Conservation (phyloP, 2,113 vertebrate species). For the Eretmochelys imbricata region DNA sequence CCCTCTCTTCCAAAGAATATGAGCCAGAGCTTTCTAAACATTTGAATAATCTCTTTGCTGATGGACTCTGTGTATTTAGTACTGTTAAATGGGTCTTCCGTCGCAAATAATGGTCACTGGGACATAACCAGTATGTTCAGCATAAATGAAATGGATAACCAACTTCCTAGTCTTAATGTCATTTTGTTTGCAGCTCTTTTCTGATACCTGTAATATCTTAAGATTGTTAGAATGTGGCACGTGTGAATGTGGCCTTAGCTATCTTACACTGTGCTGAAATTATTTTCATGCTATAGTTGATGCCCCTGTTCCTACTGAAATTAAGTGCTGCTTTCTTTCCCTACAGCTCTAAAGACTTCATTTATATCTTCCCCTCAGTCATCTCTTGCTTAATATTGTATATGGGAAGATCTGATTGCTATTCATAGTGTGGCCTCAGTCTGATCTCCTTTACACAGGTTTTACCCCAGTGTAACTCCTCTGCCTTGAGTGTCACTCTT, state of each 20-base stretch:
- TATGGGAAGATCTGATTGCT: constrained; percentile 25
- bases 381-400: background rate
- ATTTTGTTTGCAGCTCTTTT: background rate
- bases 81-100: background rate
- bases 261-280: background rate
- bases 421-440: constrained; percentile 35
- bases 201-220: accelerated
- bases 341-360: background rate
- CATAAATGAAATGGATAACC: background rate
- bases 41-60: background rate
- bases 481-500: background rate
- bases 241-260: background rate
- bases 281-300: background rate
- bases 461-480: background rate
- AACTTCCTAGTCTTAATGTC: accelerated
- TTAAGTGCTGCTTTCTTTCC: constrained; percentile 3
- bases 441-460: background rate
- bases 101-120: background rate
- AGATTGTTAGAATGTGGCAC: background rate
- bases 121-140: background rate
- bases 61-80: background rate
- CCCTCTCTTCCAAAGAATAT: background rate
- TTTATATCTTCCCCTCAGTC: constrained; percentile 28
- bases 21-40: background rate
- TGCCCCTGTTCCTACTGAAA: background rate